These are phyloP conservation scores for Ips typographus DNA, from an alignment of 1,140 invertebrate species.

Conservation along the genomic window DNA sequence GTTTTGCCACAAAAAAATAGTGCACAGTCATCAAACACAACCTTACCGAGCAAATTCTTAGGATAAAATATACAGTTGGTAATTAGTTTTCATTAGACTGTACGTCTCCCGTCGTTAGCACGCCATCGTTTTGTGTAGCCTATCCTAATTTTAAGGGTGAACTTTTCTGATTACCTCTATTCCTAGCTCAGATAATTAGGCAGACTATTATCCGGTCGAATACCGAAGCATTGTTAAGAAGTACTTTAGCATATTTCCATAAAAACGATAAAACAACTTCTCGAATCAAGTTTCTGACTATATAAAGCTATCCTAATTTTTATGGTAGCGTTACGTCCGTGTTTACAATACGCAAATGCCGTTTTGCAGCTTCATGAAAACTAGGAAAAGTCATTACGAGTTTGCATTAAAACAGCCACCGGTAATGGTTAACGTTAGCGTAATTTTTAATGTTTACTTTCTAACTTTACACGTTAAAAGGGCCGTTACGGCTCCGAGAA, in stretches of 20 bases:
- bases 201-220: too few relatives aligned
- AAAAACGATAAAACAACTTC: too few relatives aligned
- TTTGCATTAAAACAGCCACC: neutral
- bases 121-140: slow-evolving; percentile 15
- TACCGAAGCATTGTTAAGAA: neutral
- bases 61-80: slow-evolving; percentile 25
- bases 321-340: neutral
- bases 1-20: neutral
- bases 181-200: too few relatives aligned
- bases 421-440: slow-evolving; percentile 1
- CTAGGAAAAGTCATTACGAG: slow-evolving; percentile 3
- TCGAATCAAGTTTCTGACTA: too few relatives aligned
- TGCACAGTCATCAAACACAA: slow-evolving; percentile 11
- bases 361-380: neutral
- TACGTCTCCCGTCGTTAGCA: slow-evolving; percentile 19
- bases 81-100: slow-evolving; percentile 24
- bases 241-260: too few relatives aligned
- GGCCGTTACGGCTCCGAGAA: too few relatives aligned
- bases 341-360: neutral
- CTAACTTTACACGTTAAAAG: neutral
- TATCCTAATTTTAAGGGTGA: slow-evolving; percentile 18
- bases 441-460: slow-evolving; percentile 3
- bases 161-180: slow-evolving; percentile 9
- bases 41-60: slow-evolving; percentile 6
- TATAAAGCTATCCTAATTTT: neutral